Evolutionary conservation across 2,113 vertebrate species (phyloP), one percentile per base, ranked within the genome.

Genomic region (Falcunculus frontatus): DNA sequence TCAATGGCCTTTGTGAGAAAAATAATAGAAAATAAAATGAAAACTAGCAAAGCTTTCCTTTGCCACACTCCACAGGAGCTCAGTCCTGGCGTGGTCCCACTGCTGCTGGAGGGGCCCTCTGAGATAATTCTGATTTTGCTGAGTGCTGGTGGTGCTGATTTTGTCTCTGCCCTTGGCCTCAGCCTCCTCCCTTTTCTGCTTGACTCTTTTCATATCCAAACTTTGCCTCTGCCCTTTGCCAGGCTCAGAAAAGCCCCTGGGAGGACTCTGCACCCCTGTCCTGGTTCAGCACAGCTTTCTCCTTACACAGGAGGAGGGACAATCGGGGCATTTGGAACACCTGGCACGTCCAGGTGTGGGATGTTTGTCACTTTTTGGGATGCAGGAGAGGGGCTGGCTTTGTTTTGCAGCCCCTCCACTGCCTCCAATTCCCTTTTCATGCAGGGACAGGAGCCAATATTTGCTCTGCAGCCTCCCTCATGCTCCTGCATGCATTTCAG

Each of bases 401-500:
- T 90, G 70, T 25, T 93, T 41, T 69, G 41, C 62, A 63, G 39
- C n/a, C 19, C 12, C 18, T 60, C 29, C 39, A 4, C 11, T 0
- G 19, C 77, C 81, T 68, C 56, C 17, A 37, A 49, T 69, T 73
- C 33, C 46, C 33, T 83, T 64, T 62, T 65, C 88, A 80, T 30
- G 68, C 90, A 70, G 53, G 29, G 79, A 7, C 79, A 85, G 92
- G 30, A 65, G 70, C 29, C 83, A 65, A 13, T 94, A 11, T 95
- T 97, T 97, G 88, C 9, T 88, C 88, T 85, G 37, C 55, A 41
- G 88, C 78, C 79, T 93, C 41, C 30, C 62, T 87, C 88, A 33
- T 96, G 94, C 72, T 93, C 83, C 72, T 42, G 94, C 96, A 93
- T 70, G 96, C 67, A 59, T 96, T 92, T 62, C 90, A 73, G 60